Conservation (phyloP, 2,797 vertebrate genomes). For the Kryptopterus vitreolus region DNA sequence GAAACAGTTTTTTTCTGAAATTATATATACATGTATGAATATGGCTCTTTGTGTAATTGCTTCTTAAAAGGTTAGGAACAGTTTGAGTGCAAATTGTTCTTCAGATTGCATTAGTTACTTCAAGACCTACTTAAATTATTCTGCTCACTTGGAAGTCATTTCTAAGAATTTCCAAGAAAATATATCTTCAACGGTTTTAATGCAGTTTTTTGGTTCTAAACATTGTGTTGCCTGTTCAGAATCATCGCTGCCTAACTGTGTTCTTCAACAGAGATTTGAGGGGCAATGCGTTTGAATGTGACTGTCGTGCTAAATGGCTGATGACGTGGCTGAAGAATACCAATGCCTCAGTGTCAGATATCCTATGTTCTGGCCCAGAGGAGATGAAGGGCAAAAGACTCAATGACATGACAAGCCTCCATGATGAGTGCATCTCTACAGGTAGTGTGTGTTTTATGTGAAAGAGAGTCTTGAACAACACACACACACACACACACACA, state of each 20-base stretch:
- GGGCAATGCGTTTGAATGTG: constrained; percentile 95
- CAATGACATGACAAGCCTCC: constrained; percentile 89
- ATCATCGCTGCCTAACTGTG: constrained; percentile 27
- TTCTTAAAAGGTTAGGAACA: neutral
- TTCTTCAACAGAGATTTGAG: constrained; percentile 84
- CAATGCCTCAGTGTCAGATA: constrained; percentile 95
- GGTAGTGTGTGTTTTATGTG: constrained; percentile 69
- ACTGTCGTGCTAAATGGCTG: constrained; percentile 97
- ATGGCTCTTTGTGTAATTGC: too few relatives aligned
- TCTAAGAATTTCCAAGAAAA: neutral
- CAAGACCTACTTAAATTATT: neutral
- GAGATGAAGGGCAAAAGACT: constrained; percentile 94
- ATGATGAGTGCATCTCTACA: constrained; percentile 92
- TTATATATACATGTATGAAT: neutral
- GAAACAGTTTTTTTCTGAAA: neutral
- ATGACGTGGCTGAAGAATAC: constrained; percentile 96
- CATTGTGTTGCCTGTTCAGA: neutral
- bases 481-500: too few relatives aligned
- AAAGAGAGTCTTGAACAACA: neutral
- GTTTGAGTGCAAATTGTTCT: neutral
- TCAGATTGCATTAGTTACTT: neutral
- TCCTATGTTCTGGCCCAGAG: constrained; percentile 86
- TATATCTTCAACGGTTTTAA: neutral
- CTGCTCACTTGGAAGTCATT: neutral
- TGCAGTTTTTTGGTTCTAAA: neutral